Conservation (phyloP, 2,888 invertebrate species). For the Drosophila recens region DNA sequence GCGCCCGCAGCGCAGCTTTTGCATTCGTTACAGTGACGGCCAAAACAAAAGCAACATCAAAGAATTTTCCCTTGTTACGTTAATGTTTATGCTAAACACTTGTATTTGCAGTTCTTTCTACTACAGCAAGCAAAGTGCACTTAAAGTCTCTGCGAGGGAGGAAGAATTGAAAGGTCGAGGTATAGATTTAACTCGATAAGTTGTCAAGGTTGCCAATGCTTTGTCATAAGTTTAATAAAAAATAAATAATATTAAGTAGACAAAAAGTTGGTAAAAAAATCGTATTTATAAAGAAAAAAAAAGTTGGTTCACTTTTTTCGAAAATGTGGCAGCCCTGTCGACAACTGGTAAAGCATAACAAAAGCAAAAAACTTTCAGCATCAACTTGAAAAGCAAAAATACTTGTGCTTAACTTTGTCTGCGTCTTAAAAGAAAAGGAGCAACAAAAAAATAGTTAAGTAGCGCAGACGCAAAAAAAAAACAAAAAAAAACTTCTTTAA, state of each 20-base stretch:
- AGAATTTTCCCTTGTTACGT: conserved; percentile 14
- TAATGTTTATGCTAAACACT: conserved; percentile 21
- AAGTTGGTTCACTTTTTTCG: neutral
- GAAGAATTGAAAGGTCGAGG: neutral
- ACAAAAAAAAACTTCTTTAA: neutral
- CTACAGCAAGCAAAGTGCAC: conserved; percentile 7
- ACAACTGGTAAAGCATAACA: conserved; percentile 4
- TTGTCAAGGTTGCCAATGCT: neutral
- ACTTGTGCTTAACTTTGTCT: conserved; percentile 60
- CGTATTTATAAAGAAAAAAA: neutral
- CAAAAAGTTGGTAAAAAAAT: neutral
- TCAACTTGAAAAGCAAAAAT: conserved; percentile 41
- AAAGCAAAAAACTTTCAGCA: conserved; percentile 14
- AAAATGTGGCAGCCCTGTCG: neutral
- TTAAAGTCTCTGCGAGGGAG: neutral
- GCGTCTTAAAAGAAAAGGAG: conserved; percentile 2
- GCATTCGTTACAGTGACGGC: conserved; percentile 41
- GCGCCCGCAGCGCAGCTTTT: conserved; percentile 33
- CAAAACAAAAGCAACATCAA: conserved; percentile 34
- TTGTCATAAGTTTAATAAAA: neutral
- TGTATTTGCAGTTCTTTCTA: conserved; percentile 16
- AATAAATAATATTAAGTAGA: neutral
- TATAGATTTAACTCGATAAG: neutral
- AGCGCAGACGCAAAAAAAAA: conserved; percentile 19
- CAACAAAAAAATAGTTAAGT: conserved; percentile 16